phyloP scores from a whole-genome alignment of 53 echinoderm and acorn worm species.

The Echinarachnius parma region DNA sequence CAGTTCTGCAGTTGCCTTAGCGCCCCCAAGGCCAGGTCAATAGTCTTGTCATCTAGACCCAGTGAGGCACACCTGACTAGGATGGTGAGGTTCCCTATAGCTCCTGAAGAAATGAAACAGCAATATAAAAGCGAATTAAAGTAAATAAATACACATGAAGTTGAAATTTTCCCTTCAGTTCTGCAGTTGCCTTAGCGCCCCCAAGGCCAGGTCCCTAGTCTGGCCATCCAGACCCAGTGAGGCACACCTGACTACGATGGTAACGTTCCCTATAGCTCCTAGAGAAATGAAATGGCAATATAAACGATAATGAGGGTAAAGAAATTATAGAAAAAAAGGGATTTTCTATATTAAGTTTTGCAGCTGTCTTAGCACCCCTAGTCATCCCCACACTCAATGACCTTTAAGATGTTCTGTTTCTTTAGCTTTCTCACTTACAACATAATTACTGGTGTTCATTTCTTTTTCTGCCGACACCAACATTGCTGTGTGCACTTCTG shows the following conservation, averaged over 20 bases:
- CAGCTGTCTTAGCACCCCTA: constrained; percentile 21
- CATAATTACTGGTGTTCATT: constrained; percentile 15
- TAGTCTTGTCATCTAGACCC: background rate
- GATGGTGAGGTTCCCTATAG: background rate
- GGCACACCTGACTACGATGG: background rate
- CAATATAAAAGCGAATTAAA: background rate
- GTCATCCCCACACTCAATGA: no score
- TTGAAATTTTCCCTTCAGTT: constrained; percentile 28
- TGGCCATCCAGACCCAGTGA: background rate
- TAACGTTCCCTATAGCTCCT: background rate
- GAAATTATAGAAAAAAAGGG: background rate
- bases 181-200: constrained; percentile 23
- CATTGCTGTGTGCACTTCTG: constrained; percentile 22
- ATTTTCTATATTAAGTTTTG: constrained; percentile 26
- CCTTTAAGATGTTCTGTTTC: no score
- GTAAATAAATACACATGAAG: background rate
- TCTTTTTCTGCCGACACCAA: constrained; percentile 23
- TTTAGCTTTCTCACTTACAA: no score
- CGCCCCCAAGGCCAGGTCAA: constrained; percentile 2
- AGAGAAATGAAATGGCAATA: background rate
- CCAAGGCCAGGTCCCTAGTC: background rate
- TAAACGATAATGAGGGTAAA: background rate
- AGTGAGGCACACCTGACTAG: background rate
- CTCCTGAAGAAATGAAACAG: background rate
- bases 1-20: constrained; percentile 27